Evolutionary conservation across 1,140 invertebrate genomes (phyloP), one percentile per base, ranked within the genome.

Genomic region (Samia ricini): DNA sequence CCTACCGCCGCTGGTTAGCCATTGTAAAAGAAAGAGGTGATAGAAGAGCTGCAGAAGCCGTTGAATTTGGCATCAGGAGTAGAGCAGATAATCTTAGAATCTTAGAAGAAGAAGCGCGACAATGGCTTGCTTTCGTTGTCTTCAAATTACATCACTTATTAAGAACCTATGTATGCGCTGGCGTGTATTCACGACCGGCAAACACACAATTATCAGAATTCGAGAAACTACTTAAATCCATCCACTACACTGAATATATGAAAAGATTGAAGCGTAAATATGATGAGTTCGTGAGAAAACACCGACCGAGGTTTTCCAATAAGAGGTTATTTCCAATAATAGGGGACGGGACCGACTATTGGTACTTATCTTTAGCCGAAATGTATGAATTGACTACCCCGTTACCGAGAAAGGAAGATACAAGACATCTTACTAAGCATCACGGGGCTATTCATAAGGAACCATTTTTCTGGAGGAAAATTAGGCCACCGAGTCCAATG

Each of bases 61-160:
- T 72, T 21, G 85, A 88, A 61, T 89, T 87, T 51, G 72, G 85
- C 19, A 70, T 89, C 24, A 76, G 77, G 61, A 87, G 83, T 36
- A 69, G 81, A 66, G 80, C 81, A 56, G 85, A 89, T 61, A 79
- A 85, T 48, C 60, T 89, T 2, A 77, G 69, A 48, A 82, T 85
- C 21, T 74, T 91, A 62, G 89, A 91, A 72, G 81, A 86, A 64
- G 83, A 91, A 73, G 83, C 87, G 0, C 65, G 79, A 48, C 72
- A 87, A 58, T 91, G 88, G 88, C 79, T 91, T 0, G 81, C 88
- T 1, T 90, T 85, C 54, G 83, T 91, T 7, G 80, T 91, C 0
- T 91, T 91, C 60, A 91, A 91, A 74, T 69, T 91, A 18, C 91
- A 91, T 67, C 91, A 91, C 63, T 67, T 91, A 52, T 69, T 91